A percentile compares a stretch with the other conserved stretches of the same genome.
Conservation (phyloP, 2,797 vertebrate species). For the Scolopax rusticola region DNA sequence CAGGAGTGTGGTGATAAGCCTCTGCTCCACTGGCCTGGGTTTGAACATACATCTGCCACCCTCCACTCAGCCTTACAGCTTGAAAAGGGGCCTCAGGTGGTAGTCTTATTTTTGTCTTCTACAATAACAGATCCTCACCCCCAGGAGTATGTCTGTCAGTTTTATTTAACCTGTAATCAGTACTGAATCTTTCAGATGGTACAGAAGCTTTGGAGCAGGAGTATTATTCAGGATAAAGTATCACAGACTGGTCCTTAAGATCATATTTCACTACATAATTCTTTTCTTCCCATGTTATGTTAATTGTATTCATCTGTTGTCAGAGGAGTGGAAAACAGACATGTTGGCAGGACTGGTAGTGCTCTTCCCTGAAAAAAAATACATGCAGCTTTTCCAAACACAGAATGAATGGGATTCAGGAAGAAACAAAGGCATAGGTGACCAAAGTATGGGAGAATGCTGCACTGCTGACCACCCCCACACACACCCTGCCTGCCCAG, state of each 20-base stretch:
- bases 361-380: not conserved
- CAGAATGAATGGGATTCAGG: not conserved
- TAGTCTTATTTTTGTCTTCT: not conserved
- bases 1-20: not conserved
- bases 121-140: not conserved
- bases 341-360: not conserved
- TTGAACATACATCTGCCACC: not conserved
- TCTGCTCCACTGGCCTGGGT: not conserved
- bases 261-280: not conserved
- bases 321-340: not conserved
- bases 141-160: not conserved
- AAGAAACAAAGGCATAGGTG: not conserved
- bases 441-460: not conserved
- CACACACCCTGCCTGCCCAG: not conserved
- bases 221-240: not conserved
- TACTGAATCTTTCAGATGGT: not conserved
- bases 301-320: not conserved
- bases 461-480: not conserved
- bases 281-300: not conserved
- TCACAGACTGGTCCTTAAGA: not conserved
- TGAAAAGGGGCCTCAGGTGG: not conserved
- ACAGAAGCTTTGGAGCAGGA: not conserved
- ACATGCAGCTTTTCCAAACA: not conserved
- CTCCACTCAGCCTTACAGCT: not conserved
- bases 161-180: not conserved